A percentile compares a stretch with the other conserved stretches of the same genome.
These are phyloP conservation scores for Lasioglossum morio DNA, from an alignment of 2,888 invertebrate species.

Conservation along the genomic window DNA sequence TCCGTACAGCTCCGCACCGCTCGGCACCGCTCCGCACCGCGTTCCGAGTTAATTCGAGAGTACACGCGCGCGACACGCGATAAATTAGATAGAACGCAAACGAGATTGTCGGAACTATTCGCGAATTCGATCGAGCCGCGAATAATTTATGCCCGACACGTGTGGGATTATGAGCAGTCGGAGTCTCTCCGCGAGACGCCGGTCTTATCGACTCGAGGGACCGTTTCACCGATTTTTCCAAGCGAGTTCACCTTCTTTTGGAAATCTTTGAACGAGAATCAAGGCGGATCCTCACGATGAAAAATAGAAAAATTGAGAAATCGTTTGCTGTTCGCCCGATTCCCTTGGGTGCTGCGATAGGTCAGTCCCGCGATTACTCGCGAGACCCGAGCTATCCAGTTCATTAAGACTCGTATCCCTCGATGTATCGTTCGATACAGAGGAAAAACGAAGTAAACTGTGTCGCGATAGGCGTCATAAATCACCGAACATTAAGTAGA, in stretches of 20 bases:
- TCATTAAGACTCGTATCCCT: constrained; percentile 34
- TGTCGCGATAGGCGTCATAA: constrained; percentile 19
- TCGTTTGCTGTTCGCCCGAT: background rate
- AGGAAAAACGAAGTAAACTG: background rate
- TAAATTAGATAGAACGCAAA: constrained; percentile 62
- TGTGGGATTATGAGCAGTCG: constrained; percentile 49
- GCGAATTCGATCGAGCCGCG: constrained; percentile 49
- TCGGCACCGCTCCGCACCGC: background rate
- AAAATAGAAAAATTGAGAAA: background rate
- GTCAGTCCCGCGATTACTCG: constrained; percentile 32
- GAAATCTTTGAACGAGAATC: background rate
- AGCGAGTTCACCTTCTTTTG: background rate
- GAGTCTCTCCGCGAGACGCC: background rate
- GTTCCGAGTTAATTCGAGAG: constrained; percentile 61
- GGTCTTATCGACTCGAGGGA: background rate
- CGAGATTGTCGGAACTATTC: constrained; percentile 62
- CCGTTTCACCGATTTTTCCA: background rate
- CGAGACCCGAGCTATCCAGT: constrained; percentile 15
- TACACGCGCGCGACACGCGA: constrained; percentile 56
- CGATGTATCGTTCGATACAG: background rate
- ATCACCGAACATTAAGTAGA: constrained; percentile 30
- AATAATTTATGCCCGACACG: constrained; percentile 53
- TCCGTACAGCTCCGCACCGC: constrained; percentile 17
- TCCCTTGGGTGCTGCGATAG: background rate
- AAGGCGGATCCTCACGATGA: background rate